Conservation (phyloP, 1,140 invertebrate genomes). For the Achroia grisella region DNA sequence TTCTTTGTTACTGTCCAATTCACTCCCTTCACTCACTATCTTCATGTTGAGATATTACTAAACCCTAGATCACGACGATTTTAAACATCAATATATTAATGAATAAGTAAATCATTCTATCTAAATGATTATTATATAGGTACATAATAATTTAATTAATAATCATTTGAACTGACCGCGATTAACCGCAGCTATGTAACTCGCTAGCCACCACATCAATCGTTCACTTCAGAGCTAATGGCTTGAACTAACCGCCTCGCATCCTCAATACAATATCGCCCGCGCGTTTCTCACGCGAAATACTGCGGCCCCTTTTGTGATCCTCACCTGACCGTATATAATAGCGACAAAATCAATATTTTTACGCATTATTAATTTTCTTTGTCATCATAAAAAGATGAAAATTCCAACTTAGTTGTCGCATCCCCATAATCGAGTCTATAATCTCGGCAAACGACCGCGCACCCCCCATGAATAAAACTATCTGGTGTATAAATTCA, state of each 20-base stretch:
- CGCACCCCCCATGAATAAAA: slow-evolving; percentile 62
- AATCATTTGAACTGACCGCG: too few relatives aligned
- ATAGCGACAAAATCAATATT: not conserved
- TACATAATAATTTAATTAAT: too few relatives aligned
- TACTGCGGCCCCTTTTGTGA: not conserved
- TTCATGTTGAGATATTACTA: too few relatives aligned
- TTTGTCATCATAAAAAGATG: slow-evolving; percentile 1
- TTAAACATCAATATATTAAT: too few relatives aligned
- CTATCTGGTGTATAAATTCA: slow-evolving; percentile 72
- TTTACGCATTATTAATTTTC: slow-evolving; percentile 2
- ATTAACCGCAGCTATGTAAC: slow-evolving; percentile 1
- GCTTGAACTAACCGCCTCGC: not conserved
- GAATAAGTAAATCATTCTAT: too few relatives aligned
- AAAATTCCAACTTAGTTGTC: not conserved
- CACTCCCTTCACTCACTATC: too few relatives aligned
- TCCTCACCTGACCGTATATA: not conserved
- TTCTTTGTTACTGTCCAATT: too few relatives aligned
- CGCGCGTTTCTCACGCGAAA: slow-evolving; percentile 1
- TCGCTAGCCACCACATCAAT: not conserved
- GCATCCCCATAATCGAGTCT: slow-evolving; percentile 4
- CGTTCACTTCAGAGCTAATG: not conserved
- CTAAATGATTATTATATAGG: too few relatives aligned
- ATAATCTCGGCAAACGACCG: slow-evolving; percentile 28
- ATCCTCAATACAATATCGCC: not conserved
- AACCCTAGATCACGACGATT: too few relatives aligned